Conservation (phyloP, 2,888 invertebrate species). For the Drosophila setosimentum region DNA sequence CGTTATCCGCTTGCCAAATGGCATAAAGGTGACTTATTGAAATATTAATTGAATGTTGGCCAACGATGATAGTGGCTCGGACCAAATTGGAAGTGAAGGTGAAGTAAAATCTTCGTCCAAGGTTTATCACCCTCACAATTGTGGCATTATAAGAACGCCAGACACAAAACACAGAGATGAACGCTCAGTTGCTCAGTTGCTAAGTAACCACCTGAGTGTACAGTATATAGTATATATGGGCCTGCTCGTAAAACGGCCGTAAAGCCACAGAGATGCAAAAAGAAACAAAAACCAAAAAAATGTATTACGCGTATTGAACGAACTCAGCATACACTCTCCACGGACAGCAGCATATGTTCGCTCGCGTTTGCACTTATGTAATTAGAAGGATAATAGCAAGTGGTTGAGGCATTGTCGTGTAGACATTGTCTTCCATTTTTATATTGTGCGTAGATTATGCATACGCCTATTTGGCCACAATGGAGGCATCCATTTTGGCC, state of each 20-base stretch:
- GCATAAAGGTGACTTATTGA: conserved; percentile 78
- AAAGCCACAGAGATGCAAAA: conserved; percentile 55
- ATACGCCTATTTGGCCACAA: conserved; percentile 38
- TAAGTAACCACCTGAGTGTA: conserved; percentile 15
- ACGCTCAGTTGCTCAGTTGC: conserved; percentile 15
- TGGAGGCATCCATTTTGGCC: conserved; percentile 20
- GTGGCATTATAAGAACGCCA: conserved; percentile 66
- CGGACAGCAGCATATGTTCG: conserved; percentile 2
- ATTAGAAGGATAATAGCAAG: conserved; percentile 28
- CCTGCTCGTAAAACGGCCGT: conserved; percentile 68
- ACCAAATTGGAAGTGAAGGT: conserved; percentile 11
- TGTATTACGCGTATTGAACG: conserved; percentile 46
- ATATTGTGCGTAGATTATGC: conserved; percentile 25
- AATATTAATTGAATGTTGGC: conserved; percentile 80
- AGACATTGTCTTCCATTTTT: conserved; percentile 3
- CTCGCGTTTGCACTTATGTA: conserved; percentile 14
- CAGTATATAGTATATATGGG: conserved; percentile 27
- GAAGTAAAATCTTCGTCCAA: conserved; percentile 35
- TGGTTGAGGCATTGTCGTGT: conserved; percentile 1
- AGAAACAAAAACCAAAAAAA: conserved; percentile 34
- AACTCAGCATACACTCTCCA: conserved; percentile 43
- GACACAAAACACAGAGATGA: conserved; percentile 49
- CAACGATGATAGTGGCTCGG: conserved; percentile 47
- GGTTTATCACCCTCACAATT: conserved; percentile 76
- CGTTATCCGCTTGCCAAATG: conserved; percentile 73